These are phyloP conservation scores for Trichopria drosophilae DNA, from an alignment of 2,888 invertebrate genomes.

Conservation along the genomic window DNA sequence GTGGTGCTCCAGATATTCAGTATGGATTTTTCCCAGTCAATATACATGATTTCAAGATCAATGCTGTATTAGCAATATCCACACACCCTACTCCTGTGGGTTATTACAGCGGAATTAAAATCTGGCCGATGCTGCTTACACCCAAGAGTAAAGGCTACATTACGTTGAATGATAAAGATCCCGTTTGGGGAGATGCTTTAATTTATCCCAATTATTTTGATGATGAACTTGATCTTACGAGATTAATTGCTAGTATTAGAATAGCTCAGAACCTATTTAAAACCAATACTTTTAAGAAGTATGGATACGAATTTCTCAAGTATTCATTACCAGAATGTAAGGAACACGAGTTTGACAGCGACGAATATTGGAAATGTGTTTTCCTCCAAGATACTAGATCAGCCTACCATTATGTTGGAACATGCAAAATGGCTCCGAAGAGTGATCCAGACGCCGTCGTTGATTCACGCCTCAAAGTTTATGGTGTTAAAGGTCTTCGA, in stretches of 20 bases:
- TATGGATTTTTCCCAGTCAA: too few species aligned
- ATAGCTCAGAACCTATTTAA: conserved; percentile 76
- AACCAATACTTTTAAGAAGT: conserved; percentile 74
- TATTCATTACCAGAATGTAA: conserved; percentile 79
- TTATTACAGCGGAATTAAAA: conserved; percentile 79
- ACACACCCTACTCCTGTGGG: too few species aligned
- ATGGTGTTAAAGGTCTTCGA: conserved; percentile 72
- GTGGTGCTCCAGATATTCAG: too few species aligned
- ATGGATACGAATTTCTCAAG: conserved; percentile 73
- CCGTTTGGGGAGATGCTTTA: conserved; percentile 61
- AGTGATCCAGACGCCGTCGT: conserved; percentile 76
- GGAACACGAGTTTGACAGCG: conserved; percentile 69
- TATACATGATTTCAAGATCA: too few species aligned
- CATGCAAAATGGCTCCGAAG: conserved; percentile 81
- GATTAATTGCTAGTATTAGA: conserved; percentile 76
- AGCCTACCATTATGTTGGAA: conserved; percentile 80
- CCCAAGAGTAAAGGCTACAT: conserved; percentile 67
- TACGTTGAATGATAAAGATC: conserved; percentile 67
- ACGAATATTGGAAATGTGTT: conserved; percentile 81
- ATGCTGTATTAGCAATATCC: too few species aligned
- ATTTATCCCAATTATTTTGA: conserved; percentile 74
- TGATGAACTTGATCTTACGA: conserved; percentile 73
- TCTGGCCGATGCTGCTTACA: conserved; percentile 74
- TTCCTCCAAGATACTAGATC: conserved; percentile 70
- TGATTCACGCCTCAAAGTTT: conserved; percentile 72